phyloP scores from a whole-genome alignment of 1,140 invertebrate genomes.

The Cyrtorhinus lividipennis region DNA sequence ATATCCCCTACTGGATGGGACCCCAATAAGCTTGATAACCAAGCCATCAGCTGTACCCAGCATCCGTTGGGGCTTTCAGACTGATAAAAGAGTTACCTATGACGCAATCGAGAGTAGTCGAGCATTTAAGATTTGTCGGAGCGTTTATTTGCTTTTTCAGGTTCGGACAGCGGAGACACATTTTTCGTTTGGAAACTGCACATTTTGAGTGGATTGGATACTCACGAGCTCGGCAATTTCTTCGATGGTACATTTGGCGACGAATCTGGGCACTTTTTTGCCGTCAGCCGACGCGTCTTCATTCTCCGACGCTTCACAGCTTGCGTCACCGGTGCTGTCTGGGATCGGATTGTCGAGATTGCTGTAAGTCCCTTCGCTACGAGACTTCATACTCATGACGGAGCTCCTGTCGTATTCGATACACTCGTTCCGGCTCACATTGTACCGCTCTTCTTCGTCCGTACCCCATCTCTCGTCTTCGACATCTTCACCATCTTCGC shows the following conservation, averaged over 20 bases:
- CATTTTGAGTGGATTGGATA: too few species aligned
- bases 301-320: not conserved
- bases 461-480: constrained; percentile 17
- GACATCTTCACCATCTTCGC: constrained; percentile 14
- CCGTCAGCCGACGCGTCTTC: not conserved
- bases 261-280: not conserved
- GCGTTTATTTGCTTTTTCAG: too few species aligned
- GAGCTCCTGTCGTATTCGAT: constrained; percentile 14
- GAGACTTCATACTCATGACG: not conserved
- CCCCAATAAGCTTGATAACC: too few species aligned
- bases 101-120: too few species aligned
- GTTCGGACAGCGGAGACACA: too few species aligned
- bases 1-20: too few species aligned
- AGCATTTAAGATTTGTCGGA: too few species aligned
- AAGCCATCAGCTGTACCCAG: too few species aligned
- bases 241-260: not conserved
- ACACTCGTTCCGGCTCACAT: constrained; percentile 15
- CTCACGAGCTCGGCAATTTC: not conserved
- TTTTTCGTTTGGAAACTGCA: too few species aligned
- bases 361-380: constrained; percentile 7
- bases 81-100: not conserved
- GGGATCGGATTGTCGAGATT: not conserved
- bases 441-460: constrained; percentile 17
- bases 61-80: too few species aligned
- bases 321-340: not conserved